Evolutionary conservation across 2,113 vertebrate genomes (phyloP), one percentile per base, ranked within the genome.

Genomic region (Syrrhaptes paradoxus): DNA sequence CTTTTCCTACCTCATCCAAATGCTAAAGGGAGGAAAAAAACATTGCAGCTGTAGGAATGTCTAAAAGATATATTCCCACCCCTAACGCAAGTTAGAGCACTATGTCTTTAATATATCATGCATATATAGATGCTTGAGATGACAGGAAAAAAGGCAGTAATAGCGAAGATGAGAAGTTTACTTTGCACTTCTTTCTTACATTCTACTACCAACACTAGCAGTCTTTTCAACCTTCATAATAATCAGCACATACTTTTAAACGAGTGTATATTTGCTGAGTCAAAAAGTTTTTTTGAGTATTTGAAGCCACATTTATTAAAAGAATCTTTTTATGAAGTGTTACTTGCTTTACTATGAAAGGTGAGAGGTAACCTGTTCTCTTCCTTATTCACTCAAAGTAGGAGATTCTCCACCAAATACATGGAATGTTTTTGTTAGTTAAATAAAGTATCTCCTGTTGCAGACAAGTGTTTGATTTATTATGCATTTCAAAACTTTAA

Each of bases 291-390:
- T 45, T 57, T 70, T 31, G 9, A 32, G 4, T 62, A 62, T 81
- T 62, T 80, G 15, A 63, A 87, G 55, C 6, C 1, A 29, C 2
- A 38, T 65, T 59, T 63, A 41, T 67, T 67, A 55, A n/a, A 68
- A 43, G 0, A 89, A 66, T 28, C 0, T 48, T 81, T 74, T 48
- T 13, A 43, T 41, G 63, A 84, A 63, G 48, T 71, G 1, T 31
- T 67, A 10, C 17, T 25, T 38, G 5, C 1, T 67, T 73, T 66
- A 15, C 26, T 54, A 6, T 24, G 24, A 55, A 59, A 59, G 5
- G 1, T 3, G 4, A 1, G 4, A 46, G 49, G 8, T n/a, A 74
- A 43, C 2, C 2, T 66, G 2, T 45, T 76, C 17, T 63, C 6
- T 24, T 65, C 6, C n/a, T 68, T 59, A 36, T 8, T 57, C 4